These are phyloP conservation scores for Macrophya annulata DNA, from an alignment of 2,888 invertebrate species.

Conservation along the genomic window DNA sequence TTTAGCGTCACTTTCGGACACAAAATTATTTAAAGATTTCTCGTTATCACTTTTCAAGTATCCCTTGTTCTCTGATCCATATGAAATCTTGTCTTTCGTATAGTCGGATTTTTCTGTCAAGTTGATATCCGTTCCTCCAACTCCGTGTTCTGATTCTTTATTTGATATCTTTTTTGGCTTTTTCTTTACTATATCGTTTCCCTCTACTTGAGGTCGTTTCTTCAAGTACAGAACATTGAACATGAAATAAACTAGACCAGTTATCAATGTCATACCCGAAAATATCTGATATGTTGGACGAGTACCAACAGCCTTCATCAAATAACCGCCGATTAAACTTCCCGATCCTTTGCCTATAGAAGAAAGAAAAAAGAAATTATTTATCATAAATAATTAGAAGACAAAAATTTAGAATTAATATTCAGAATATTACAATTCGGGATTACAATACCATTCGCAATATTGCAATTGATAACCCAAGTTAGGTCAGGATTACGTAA, in stretches of 20 bases:
- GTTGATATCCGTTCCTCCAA: constrained; percentile 38
- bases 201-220: constrained; percentile 81
- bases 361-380: background rate
- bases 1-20: constrained; percentile 29
- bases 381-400: background rate
- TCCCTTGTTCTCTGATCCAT: constrained; percentile 61
- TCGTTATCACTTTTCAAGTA: constrained; percentile 60
- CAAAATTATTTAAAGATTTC: constrained; percentile 16
- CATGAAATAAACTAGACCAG: constrained; percentile 86
- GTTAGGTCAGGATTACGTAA: no score
- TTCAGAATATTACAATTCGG: no score
- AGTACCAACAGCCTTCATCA: constrained; percentile 88
- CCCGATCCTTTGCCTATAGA: constrained; percentile 87
- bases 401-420: no score
- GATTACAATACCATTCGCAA: no score
- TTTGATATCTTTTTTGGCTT: constrained; percentile 75
- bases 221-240: constrained; percentile 86
- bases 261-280: constrained; percentile 83
- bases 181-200: constrained; percentile 83
- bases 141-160: constrained; percentile 60
- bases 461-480: no score
- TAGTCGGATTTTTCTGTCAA: constrained; percentile 53
- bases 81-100: constrained; percentile 31
- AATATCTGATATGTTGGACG: constrained; percentile 88
- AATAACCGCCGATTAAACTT: constrained; percentile 88